phyloP scores from a whole-genome alignment of 2,797 vertebrate species.

The Acanthopagrus latus region DNA sequence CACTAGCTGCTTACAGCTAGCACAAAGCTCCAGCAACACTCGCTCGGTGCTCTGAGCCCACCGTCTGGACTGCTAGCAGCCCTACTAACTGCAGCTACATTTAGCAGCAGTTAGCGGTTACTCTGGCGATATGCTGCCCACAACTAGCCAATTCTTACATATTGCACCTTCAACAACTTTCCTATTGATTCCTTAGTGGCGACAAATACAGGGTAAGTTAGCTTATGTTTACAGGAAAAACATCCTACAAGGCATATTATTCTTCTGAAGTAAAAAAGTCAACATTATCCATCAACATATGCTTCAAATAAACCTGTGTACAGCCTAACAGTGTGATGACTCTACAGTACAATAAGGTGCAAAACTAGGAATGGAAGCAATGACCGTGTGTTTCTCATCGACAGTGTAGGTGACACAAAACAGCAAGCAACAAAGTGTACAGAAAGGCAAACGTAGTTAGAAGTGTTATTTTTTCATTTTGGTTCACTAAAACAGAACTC shows the following conservation, averaged over 20 bases:
- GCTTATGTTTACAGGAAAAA: constrained; percentile 39
- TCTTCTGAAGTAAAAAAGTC: constrained; percentile 20
- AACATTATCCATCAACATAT: constrained; percentile 10
- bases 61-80: no score
- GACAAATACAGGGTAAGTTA: constrained; percentile 8
- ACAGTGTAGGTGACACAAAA: constrained; percentile 58
- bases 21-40: no score
- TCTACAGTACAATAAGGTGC: constrained; percentile 62
- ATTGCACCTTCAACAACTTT: not conserved
- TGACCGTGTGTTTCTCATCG: constrained; percentile 29
- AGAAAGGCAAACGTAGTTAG: constrained; percentile 56
- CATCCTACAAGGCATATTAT: constrained; percentile 7
- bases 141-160: no score
- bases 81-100: no score
- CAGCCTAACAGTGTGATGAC: constrained; percentile 70
- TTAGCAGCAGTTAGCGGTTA: no score
- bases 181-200: not conserved
- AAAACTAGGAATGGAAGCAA: constrained; percentile 40
- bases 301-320: constrained; percentile 39
- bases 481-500: constrained; percentile 57
- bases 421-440: constrained; percentile 48
- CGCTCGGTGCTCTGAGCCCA: no score
- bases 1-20: no score
- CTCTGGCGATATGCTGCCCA: no score
- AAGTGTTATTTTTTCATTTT: constrained; percentile 22